Base-by-base conservation (phyloP, 2,888 invertebrate genomes). In the Clunio marinus region DNA sequence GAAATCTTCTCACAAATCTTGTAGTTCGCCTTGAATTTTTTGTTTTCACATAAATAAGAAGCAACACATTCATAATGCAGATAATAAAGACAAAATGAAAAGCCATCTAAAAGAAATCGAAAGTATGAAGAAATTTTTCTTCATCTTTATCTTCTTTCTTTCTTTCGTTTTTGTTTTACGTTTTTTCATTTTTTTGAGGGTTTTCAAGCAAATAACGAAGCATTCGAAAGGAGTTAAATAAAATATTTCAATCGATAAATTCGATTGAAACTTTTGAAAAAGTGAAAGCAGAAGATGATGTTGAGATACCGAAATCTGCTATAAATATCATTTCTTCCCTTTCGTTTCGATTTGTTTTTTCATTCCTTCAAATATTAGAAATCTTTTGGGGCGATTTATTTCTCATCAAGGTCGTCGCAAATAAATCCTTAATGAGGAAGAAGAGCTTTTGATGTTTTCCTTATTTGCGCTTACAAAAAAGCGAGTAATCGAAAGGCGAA, bases 11-110 rank as follows among this genome's bases (percentile, higher is more conserved):
- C 35, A 37, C 45, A 59, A 24, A 32, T 4, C 2, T 32, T 24
- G 51, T 35, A 35, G 66, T 66, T 66, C 46, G 32, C 66, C 66
- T 66, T 66, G 66, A 66, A 63, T 28, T 45, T 37, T 15, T n/a
- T 17, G 20, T 28, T 65, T 46, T 46, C 45, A 65, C 63, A 15
- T 46, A 17, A 41, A 62, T 35, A 13, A 5, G 7, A 22, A 2
- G 2, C 63, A 60, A 22, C 32, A 25, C 37, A 46, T 46, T 46
- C 63, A 45, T 45, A 65, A 45, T 65, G 63, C 63, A 41, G 51
- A 22, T 4, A 22, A 17, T 20, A 41, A 41, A 41, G 41, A 15
- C 28, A 37, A 62, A 62, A 22, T 24, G 37, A 62, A 59, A 62
- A 37, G 22, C 15, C 62, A 37, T 37, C 62, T 15, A 37, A 24